Evolutionary conservation across 53 echinoderm and acorn worm species (phyloP).

Genomic region (Temnopleurus reevesii): DNA sequence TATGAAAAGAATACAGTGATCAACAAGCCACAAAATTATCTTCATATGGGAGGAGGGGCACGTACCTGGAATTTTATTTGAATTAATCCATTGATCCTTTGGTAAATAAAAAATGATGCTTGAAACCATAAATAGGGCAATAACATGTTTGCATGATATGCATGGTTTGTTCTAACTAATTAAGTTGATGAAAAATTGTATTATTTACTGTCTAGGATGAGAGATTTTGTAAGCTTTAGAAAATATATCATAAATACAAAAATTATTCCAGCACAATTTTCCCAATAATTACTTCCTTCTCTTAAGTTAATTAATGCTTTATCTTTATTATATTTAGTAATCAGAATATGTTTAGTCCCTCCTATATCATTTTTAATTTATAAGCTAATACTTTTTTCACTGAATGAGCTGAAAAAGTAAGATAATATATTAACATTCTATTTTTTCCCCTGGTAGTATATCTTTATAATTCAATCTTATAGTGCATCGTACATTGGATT

Average conservation of each 20-base stretch:
- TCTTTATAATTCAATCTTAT: too few relatives aligned
- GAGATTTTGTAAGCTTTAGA: not conserved
- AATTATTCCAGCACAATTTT: not conserved
- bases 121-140: not conserved
- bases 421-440: too few relatives aligned
- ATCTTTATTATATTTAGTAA: not conserved
- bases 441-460: too few relatives aligned
- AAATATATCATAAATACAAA: too few relatives aligned
- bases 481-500: too few relatives aligned
- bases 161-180: not conserved
- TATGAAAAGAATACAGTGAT: not conserved
- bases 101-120: not conserved
- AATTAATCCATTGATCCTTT: constrained; percentile 14
- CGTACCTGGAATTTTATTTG: not conserved
- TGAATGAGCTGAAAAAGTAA: too few relatives aligned
- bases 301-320: not conserved
- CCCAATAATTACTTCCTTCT: not conserved
- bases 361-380: not conserved
- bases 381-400: too few relatives aligned
- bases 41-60: constrained; percentile 9
- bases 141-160: constrained; percentile 24
- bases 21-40: not conserved
- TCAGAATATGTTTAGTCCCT: not conserved
- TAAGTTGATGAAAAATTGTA: not conserved
- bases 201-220: not conserved